phyloP scores from a whole-genome alignment of 92 coral and sea anemone species.

The Micromussa lordhowensis region DNA sequence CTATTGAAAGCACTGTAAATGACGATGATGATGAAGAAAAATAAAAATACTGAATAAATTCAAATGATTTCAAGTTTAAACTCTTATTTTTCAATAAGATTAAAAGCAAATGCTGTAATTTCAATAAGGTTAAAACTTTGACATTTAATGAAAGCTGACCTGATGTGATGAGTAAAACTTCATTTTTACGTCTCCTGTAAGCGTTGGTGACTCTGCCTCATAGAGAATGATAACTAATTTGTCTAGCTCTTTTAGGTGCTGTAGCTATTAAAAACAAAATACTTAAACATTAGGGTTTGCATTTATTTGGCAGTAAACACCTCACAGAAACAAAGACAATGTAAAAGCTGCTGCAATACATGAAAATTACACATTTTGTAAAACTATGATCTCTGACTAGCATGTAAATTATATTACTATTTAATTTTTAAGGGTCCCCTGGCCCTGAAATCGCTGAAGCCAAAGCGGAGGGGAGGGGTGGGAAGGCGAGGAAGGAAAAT shows the following conservation, averaged over 20 bases:
- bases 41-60: too few species aligned
- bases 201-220: slow-evolving; percentile 75
- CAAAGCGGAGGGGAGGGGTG: too few species aligned
- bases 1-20: too few species aligned
- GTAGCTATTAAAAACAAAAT: slow-evolving; percentile 52
- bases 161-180: slow-evolving; percentile 88
- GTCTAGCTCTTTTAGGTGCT: slow-evolving; percentile 80
- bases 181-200: slow-evolving; percentile 93
- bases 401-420: too few species aligned
- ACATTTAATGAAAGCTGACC: slow-evolving; percentile 46
- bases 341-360: too few species aligned
- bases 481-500: too few species aligned
- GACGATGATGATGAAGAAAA: background rate
- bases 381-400: background rate
- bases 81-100: background rate
- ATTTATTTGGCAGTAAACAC: background rate
- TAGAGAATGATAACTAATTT: slow-evolving; percentile 79
- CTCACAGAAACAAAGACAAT: too few species aligned
- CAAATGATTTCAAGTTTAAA: background rate
- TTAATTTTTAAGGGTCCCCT: background rate
- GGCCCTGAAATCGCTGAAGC: too few species aligned
- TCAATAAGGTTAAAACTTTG: background rate
- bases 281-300: too few species aligned
- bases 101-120: background rate
- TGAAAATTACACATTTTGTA: background rate